phyloP scores from a whole-genome alignment of 2,113 vertebrate species.

The Salminus brasiliensis region DNA sequence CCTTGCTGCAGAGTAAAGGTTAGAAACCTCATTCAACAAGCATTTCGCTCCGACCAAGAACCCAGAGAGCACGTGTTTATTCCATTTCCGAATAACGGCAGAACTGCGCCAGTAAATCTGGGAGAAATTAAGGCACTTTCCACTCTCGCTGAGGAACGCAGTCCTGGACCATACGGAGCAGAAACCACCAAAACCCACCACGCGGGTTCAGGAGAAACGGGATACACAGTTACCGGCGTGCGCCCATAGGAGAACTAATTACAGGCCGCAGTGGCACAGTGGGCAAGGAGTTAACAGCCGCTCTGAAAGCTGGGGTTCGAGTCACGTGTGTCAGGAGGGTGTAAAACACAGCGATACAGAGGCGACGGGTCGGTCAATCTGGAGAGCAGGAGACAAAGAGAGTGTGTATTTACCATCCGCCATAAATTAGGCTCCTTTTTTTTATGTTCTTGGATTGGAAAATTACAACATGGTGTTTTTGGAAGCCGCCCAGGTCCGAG shows the following conservation, averaged over 20 bases:
- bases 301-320: conserved; percentile 19
- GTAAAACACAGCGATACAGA: not conserved
- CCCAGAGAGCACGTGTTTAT: conserved; percentile 47
- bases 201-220: conserved; percentile 29
- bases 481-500: conserved; percentile 17
- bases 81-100: conserved; percentile 54
- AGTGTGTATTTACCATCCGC: conserved; percentile 4
- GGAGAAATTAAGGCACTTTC: conserved; percentile 54
- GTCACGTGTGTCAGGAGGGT: conserved; percentile 7
- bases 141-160: conserved; percentile 30
- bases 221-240: conserved; percentile 45
- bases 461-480: conserved; percentile 27
- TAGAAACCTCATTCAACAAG: conserved; percentile 43
- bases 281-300: conserved; percentile 37
- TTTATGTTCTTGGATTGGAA: conserved; percentile 11
- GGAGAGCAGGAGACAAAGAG: conserved; percentile 32
- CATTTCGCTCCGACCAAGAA: conserved; percentile 51
- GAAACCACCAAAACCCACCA: conserved; percentile 38
- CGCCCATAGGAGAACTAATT: conserved; percentile 28
- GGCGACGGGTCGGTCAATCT: not conserved
- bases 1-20: conserved; percentile 22
- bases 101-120: conserved; percentile 49
- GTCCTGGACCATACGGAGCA: conserved; percentile 15
- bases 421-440: conserved; percentile 33
- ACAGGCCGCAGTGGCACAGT: conserved; percentile 24